A percentile compares a stretch with the other conserved stretches of the same genome.
Evolutionary conservation across 35 echinoderm and acorn worm genomes (phyloP).

Genomic region (Lytechinus pictus): DNA sequence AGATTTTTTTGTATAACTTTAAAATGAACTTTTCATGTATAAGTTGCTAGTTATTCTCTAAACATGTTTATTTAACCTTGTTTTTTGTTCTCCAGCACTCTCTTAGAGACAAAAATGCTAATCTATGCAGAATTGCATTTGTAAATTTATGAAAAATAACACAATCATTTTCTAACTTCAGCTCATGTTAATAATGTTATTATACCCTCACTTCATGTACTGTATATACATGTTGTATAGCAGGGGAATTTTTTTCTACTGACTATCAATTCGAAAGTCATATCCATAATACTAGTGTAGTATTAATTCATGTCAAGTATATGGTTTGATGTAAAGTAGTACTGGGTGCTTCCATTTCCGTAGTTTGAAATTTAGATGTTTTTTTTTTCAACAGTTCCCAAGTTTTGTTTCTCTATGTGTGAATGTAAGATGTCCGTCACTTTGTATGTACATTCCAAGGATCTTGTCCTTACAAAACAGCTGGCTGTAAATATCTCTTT

Average conservation of each 20-base stretch:
- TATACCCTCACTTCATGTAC: not conserved
- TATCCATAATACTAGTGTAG: not conserved
- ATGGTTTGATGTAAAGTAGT: not conserved
- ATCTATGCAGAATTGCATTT: not conserved
- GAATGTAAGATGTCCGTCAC: not conserved
- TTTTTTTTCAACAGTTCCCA: not conserved
- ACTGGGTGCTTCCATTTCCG: slow-evolving; percentile 24
- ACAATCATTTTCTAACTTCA: not conserved
- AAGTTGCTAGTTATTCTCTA: no score
- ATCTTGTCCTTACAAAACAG: slow-evolving; percentile 16
- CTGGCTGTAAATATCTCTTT: slow-evolving; percentile 29
- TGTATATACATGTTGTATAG: not conserved
- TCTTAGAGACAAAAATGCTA: no score
- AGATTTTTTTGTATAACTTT: no score
- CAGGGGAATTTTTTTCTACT: not conserved
- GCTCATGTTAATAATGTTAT: not conserved
- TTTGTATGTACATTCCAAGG: slow-evolving; percentile 30
- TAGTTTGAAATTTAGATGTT: slow-evolving; percentile 11
- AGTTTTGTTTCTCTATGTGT: not conserved
- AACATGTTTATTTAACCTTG: no score
- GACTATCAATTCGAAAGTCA: not conserved
- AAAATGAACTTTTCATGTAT: no score
- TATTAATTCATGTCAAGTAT: not conserved
- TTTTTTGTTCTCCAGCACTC: no score
- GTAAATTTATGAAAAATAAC: not conserved